Conservation (phyloP, 1,140 invertebrate genomes). For the Cataglyphis hispanica region DNA sequence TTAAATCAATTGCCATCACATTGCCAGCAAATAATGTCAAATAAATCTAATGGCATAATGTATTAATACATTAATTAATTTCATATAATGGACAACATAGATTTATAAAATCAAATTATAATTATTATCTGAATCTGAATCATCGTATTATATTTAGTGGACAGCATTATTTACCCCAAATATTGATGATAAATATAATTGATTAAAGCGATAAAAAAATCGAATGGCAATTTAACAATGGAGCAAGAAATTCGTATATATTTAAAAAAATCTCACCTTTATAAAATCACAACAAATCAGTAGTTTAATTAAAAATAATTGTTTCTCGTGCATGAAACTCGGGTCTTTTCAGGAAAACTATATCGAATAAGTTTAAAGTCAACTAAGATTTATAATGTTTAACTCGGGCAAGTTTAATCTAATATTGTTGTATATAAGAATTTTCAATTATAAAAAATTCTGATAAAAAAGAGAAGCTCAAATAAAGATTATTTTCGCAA, state of each 20-base stretch:
- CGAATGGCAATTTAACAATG: neutral
- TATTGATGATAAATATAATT: slow-evolving; percentile 12
- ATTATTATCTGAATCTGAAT: slow-evolving; percentile 18
- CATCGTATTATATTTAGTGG: neutral
- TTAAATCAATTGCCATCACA: slow-evolving; percentile 15
- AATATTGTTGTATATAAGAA: slow-evolving; percentile 28
- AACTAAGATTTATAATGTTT: neutral
- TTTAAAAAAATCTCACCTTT: neutral
- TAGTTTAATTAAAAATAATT: slow-evolving; percentile 27
- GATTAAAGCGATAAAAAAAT: neutral
- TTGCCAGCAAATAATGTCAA: slow-evolving; percentile 22
- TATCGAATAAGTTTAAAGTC: neutral
- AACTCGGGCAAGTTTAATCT: neutral
- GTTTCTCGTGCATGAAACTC: neutral
- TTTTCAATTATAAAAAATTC: neutral
- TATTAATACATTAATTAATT: slow-evolving; percentile 53
- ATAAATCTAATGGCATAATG: slow-evolving; percentile 46
- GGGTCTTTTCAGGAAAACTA: neutral
- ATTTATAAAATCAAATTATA: slow-evolving; percentile 48
- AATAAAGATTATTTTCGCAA: slow-evolving; percentile 71
- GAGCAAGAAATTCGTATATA: neutral
- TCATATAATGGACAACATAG: slow-evolving; percentile 12
- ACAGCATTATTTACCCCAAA: neutral
- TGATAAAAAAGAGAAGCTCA: slow-evolving; percentile 42
- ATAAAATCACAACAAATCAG: neutral